These are phyloP conservation scores for Myiozetetes cayanensis DNA, from an alignment of 2,113 vertebrate genomes.

Conservation along the genomic window DNA sequence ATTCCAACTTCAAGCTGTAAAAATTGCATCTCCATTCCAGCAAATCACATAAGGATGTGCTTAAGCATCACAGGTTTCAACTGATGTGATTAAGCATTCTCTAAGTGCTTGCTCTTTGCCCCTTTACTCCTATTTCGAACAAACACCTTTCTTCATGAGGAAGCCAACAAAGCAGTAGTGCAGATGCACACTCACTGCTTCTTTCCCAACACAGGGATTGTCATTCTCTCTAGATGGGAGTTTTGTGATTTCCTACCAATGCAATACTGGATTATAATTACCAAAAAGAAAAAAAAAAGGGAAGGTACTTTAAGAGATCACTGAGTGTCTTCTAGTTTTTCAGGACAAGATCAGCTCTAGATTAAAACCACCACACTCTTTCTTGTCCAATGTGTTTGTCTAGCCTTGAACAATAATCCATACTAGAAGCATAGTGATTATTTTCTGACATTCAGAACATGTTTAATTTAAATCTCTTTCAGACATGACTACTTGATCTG, in stretches of 20 bases:
- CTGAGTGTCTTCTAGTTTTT: neutral
- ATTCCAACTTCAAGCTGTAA: neutral
- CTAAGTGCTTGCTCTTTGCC: neutral
- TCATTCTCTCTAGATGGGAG: neutral
- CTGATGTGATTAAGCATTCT: neutral
- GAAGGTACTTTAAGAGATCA: neutral
- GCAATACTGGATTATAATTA: no score
- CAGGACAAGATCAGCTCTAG: neutral
- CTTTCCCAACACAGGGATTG: neutral
- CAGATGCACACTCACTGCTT: neutral
- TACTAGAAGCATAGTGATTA: neutral
- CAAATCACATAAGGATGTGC: neutral
- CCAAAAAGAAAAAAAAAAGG: neutral
- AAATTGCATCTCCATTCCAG: neutral
- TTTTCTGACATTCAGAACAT: neutral
- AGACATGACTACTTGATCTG: neutral
- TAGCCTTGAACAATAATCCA: neutral
- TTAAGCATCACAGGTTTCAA: neutral
- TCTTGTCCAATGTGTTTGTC: neutral
- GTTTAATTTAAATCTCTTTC: neutral
- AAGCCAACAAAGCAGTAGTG: neutral
- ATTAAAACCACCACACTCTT: no score
- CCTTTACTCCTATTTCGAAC: neutral
- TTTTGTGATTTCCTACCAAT: neutral
- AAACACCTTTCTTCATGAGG: neutral